A percentile compares a stretch with the other conserved stretches of the same genome.
Conservation (phyloP, 2,113 vertebrate genomes). For the Nymphicus hollandicus region DNA sequence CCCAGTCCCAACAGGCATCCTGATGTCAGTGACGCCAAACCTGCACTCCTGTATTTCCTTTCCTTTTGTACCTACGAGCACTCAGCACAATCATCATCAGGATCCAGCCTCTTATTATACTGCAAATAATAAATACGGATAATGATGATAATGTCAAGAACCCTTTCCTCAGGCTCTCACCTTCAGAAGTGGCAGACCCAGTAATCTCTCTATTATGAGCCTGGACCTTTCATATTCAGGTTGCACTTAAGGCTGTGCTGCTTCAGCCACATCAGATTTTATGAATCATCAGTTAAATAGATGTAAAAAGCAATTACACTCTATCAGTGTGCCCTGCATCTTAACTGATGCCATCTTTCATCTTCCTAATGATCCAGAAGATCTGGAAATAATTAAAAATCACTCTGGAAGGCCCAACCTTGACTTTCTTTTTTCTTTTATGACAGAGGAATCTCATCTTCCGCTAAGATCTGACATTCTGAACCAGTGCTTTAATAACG, state of each 20-base stretch:
- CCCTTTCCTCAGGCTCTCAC: background rate
- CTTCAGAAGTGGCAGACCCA: background rate
- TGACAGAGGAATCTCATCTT: constrained; percentile 1
- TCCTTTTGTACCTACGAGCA: background rate
- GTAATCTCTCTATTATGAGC: background rate
- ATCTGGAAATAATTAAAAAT: constrained; percentile 79
- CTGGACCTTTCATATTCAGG: background rate
- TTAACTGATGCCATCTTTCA: constrained; percentile 61
- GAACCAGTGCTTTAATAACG: background rate
- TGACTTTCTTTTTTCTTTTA: background rate
- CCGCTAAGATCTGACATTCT: background rate
- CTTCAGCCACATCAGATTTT: constrained; percentile 51
- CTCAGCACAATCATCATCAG: background rate
- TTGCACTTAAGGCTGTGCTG: constrained; percentile 42
- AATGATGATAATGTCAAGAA: background rate
- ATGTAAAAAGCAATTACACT: constrained; percentile 74
- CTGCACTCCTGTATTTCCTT: background rate
- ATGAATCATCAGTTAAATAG: constrained; percentile 67
- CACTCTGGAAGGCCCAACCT: constrained; percentile 65
- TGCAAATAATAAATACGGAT: background rate
- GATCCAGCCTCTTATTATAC: background rate
- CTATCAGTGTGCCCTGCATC: constrained; percentile 55
- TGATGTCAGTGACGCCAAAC: fast-evolving
- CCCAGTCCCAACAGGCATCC: background rate
- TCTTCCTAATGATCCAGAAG: constrained; percentile 73